Evolutionary conservation across 2,888 invertebrate species (phyloP), one percentile per base, ranked within the genome.

Genomic region (Amitus sp.): DNA sequence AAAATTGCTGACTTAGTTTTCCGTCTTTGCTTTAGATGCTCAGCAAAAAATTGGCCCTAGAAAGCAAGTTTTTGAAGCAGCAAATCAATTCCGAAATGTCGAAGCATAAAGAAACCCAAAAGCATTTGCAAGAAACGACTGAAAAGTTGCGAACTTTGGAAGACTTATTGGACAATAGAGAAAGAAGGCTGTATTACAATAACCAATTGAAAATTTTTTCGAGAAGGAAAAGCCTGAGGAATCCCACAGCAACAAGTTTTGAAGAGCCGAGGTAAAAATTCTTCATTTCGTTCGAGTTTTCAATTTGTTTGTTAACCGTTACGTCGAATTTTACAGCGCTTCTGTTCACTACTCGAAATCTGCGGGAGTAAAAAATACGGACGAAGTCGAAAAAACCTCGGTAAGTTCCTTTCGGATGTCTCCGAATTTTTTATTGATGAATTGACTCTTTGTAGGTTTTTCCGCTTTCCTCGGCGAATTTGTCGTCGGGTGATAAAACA

Each of bases 41-140:
- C 62, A 89, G 91, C 55, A 86, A 92, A 39, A 89, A 89, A 70
- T 81, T 92, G 10, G 85, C 88, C 56, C 82, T 94, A 28, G 93
- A 93, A 77, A 85, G 86, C 1, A 94, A 93, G 83, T 91, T 89
- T 76, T 87, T 87, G 67, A 89, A 87, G 56, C 89, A 91, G 67
- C 90, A 91, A 74, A 78, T 93, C 12, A 87, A 89, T 62, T 77
- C 80, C 0, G 93, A 93, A 79, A 86, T 89, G 49, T 84, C 85
- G 49, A 91, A 90, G 68, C 88, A 89, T 62, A 91, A 89, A 66
- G 90, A 90, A 70, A 87, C 89, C 1, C 86, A 91, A 66, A 86
- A 87, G 37, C 89, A 90, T 62, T 82, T 93, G 40, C 86, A 88
- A 54, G 84, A 87, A 39, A 87, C 89, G 1, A 83, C 88, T 48